Evolutionary conservation across 2,113 vertebrate species (phyloP).

Genomic region (Eudyptes chrysolophus): DNA sequence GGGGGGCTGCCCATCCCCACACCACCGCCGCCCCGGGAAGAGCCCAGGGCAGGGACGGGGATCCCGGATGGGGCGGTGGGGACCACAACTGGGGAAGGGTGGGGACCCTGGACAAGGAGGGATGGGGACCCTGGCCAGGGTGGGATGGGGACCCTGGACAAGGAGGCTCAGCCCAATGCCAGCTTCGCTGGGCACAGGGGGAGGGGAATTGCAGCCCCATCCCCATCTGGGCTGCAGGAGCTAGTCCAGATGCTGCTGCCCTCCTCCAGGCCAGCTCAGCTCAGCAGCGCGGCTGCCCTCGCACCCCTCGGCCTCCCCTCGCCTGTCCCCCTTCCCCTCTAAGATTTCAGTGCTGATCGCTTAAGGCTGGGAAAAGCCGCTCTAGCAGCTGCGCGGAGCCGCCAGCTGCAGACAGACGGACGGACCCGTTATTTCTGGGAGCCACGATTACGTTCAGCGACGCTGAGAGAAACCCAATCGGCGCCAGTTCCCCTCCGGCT

Average conservation of each 20-base stretch:
- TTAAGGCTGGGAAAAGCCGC: background rate
- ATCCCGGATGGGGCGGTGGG: no score
- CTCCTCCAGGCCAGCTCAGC: background rate
- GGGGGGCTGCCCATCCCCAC: fast-evolving
- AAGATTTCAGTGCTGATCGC: background rate
- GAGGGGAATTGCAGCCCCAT: background rate
- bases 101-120: no score
- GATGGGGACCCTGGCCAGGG: no score
- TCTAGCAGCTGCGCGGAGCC: constrained; percentile 10
- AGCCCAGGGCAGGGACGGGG: background rate
- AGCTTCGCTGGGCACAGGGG: fast-evolving
- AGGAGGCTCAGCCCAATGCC: fast-evolving
- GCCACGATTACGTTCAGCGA: background rate
- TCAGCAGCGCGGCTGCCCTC: background rate
- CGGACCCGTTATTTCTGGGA: constrained; percentile 1
- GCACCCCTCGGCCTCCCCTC: background rate
- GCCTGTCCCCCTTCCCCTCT: background rate
- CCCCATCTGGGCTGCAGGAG: background rate
- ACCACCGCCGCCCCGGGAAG: fast-evolving
- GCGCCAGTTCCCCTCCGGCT: background rate
- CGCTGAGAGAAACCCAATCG: background rate
- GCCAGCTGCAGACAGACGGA: background rate
- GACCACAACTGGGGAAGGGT: no score
- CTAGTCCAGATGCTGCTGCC: background rate
- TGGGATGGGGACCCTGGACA: no score